Evolutionary conservation across 2,888 invertebrate species (phyloP), one percentile per base, ranked within the genome.

Genomic region (Pomacea canaliculata): DNA sequence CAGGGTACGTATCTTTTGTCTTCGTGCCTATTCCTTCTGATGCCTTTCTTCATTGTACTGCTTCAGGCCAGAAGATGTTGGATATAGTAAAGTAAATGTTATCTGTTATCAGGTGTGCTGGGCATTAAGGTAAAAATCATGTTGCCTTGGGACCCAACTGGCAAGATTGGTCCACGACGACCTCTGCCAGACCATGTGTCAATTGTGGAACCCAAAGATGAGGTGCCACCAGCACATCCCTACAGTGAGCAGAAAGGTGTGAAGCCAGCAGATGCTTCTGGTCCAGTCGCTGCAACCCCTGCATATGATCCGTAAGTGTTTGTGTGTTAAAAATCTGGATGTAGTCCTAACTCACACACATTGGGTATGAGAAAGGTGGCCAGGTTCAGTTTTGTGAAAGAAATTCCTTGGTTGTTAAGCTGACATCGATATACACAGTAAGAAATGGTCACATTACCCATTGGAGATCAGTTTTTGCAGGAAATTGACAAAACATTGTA

Each of bases 141-240:
- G 99, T 94, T 99, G 92, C 98, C 98, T 66, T 98, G 97, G 94
- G 99, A 99, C 93, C 95, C 97, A 80, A 95, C 95, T 91, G 99
- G 99, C 92, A 98, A 99, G 93, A 96, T 94, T 88, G 99, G 99
- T 74, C 99, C 99, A 83, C 98, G 97, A 94, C 95, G 95, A 91
- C 98, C 98, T 9, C 94, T 99, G 89, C 99, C 99, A 71, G 99
- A 99, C 92, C 96, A 98, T 92, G 97, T 99, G 66, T 94, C 95
- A 87, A 98, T 99, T 85, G 95, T 96, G 78, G 98, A 99, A 92
- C 99, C 99, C 77, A 98, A 98, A 92, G 98, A 99, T 89, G 99
- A 99, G 92, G 93, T 94, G 73, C 92, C 94, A 74, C 95, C 94
- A 23, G 90, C 92, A 37, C 93, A 93, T 90, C 96, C 96, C 76